These are phyloP conservation scores for Manis pentadactyla DNA, from an alignment of 2,797 vertebrate genomes.

Conservation along the genomic window DNA sequence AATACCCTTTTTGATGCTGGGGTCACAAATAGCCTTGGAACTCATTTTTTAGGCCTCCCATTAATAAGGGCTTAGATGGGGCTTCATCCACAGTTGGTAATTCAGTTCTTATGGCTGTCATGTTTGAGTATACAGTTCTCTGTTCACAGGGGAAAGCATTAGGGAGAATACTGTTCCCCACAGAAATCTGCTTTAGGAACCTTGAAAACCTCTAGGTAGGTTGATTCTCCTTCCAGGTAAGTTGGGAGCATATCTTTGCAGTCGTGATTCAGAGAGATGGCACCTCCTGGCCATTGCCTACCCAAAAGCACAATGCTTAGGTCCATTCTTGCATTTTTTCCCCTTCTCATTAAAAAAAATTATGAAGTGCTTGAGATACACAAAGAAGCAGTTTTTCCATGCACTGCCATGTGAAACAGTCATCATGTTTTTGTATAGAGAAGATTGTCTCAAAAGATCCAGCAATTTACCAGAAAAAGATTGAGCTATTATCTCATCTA, in stretches of 20 bases:
- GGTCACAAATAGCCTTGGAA: background rate
- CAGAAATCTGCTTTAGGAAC: background rate
- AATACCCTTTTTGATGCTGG: background rate
- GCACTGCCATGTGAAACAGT: background rate
- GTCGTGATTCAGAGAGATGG: background rate
- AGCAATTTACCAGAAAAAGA: background rate
- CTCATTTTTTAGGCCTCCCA: background rate
- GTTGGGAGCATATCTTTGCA: background rate
- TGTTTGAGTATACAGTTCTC: background rate
- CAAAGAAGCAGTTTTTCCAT: background rate
- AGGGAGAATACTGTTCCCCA: background rate
- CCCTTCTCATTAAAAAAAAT: background rate
- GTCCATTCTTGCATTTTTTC: background rate
- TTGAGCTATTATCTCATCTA: background rate
- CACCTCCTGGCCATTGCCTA: background rate
- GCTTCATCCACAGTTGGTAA: background rate
- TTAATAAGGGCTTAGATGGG: background rate
- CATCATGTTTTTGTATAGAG: background rate
- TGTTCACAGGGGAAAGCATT: background rate
- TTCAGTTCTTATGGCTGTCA: background rate
- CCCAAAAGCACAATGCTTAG: background rate
- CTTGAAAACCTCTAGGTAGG: background rate
- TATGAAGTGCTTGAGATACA: background rate
- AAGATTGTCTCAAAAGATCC: background rate
- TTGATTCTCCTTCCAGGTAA: background rate